phyloP scores from a whole-genome alignment of 2,888 invertebrate species.

The Cheilosia scutellata region DNA sequence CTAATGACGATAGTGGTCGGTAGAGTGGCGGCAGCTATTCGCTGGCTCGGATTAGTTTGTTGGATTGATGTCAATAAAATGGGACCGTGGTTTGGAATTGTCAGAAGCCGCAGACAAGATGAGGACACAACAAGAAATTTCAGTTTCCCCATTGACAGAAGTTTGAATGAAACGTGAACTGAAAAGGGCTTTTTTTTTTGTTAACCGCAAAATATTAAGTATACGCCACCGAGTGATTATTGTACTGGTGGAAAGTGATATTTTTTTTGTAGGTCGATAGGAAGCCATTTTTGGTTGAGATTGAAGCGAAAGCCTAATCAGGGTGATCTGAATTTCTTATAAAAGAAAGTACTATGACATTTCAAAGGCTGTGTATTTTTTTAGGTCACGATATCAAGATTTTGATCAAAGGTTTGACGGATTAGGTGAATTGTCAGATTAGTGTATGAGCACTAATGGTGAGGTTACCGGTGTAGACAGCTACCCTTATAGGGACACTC shows the following conservation, averaged over 20 bases:
- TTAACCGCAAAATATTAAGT: slow-evolving; percentile 2
- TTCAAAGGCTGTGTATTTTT: too few species aligned
- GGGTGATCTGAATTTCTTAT: not conserved
- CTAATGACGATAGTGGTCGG: slow-evolving; percentile 63
- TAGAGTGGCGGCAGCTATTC: slow-evolving; percentile 9
- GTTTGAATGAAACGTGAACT: slow-evolving; percentile 31
- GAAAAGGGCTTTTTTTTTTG: slow-evolving; percentile 10
- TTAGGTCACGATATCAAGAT: too few species aligned
- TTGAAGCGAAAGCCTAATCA: not conserved
- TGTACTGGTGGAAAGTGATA: slow-evolving; percentile 1
- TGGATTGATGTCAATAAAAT: slow-evolving; percentile 66
- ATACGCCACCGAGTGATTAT: slow-evolving; percentile 24
- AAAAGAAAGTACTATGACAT: not conserved
- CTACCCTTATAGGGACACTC: too few species aligned
- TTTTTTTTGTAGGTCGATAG: slow-evolving; percentile 5
- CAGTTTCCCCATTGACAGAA: slow-evolving; percentile 34
- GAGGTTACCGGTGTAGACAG: too few species aligned
- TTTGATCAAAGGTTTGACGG: too few species aligned
- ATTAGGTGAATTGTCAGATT: too few species aligned
- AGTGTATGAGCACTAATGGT: too few species aligned
- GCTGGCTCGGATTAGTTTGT: slow-evolving; percentile 42
- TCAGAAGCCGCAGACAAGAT: slow-evolving; percentile 49
- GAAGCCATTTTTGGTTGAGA: slow-evolving; percentile 6
- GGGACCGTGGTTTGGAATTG: slow-evolving; percentile 31
- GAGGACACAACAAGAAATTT: slow-evolving; percentile 46